A percentile compares a stretch with the other conserved stretches of the same genome.
Conservation (phyloP, 2,888 invertebrate genomes). For the Caradrina clavipalpis region DNA sequence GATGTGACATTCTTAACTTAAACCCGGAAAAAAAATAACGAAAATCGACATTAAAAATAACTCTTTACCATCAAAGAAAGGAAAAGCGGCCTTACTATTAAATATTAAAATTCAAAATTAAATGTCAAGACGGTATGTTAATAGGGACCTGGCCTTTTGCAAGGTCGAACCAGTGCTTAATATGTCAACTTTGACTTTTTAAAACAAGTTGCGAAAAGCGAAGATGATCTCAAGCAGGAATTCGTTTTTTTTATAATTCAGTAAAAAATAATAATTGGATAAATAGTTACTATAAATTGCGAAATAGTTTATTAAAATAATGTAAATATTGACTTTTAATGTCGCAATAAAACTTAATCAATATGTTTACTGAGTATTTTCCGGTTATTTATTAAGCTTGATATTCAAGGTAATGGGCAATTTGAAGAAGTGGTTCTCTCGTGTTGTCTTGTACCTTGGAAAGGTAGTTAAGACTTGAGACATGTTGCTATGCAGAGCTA, state of each 20-base stretch:
- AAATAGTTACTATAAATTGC: constrained; percentile 6
- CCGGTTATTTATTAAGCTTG: not conserved
- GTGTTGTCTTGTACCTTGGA: not conserved
- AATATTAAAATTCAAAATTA: constrained; percentile 49
- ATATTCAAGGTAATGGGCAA: constrained; percentile 5
- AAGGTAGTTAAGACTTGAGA: not conserved
- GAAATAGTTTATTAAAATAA: not conserved
- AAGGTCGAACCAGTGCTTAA: constrained; percentile 72
- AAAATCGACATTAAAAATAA: constrained; percentile 3
- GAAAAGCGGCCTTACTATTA: constrained; percentile 46
- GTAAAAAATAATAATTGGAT: constrained; percentile 27
- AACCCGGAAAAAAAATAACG: constrained; percentile 20
- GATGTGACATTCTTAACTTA: constrained; percentile 26
- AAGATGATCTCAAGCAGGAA: constrained; percentile 61
- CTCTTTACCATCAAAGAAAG: constrained; percentile 15
- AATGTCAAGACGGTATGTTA: constrained; percentile 62
- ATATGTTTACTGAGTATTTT: not conserved
- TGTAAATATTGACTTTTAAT: constrained; percentile 26
- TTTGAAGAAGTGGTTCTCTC: not conserved
- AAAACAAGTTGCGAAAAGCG: constrained; percentile 73
- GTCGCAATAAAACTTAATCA: constrained; percentile 2
- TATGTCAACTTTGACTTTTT: constrained; percentile 82
- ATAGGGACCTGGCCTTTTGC: constrained; percentile 68
- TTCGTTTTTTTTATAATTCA: constrained; percentile 32
- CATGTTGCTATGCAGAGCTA: not conserved